Evolutionary conservation across 2,888 invertebrate genomes (phyloP).

Genomic region (Ametastegia equiseti): DNA sequence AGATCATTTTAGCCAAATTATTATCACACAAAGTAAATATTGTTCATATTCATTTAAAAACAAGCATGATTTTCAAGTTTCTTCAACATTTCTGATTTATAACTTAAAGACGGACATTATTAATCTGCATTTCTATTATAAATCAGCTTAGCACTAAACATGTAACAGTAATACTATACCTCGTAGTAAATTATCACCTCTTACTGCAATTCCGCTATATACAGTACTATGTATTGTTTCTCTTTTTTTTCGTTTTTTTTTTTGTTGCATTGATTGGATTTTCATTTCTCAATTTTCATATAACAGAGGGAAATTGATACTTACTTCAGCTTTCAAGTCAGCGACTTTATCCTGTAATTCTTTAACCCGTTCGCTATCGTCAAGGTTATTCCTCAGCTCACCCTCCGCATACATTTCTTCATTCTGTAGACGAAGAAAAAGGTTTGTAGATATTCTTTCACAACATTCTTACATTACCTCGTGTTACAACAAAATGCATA

Average conservation of each 20-base stretch:
- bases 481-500: background rate
- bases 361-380: constrained; percentile 90
- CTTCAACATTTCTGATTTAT: background rate
- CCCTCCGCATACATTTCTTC: constrained; percentile 97
- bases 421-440: constrained; percentile 81
- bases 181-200: constrained; percentile 55
- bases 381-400: constrained; percentile 90
- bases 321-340: constrained; percentile 95
- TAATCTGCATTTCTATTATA: constrained; percentile 14
- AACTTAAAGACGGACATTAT: constrained; percentile 5
- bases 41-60: background rate
- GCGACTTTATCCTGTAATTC: constrained; percentile 95
- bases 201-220: constrained; percentile 60
- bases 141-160: constrained; percentile 30
- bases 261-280: no score
- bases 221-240: constrained; percentile 33
- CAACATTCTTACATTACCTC: background rate
- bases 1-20: background rate
- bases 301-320: constrained; percentile 59
- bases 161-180: constrained; percentile 32
- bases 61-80: background rate
- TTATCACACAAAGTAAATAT: background rate
- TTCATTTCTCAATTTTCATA: no score
- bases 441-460: background rate
- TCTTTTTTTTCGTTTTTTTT: no score